Conservation (phyloP, 2,888 invertebrate species). For the Gastrophysa polygoni region DNA sequence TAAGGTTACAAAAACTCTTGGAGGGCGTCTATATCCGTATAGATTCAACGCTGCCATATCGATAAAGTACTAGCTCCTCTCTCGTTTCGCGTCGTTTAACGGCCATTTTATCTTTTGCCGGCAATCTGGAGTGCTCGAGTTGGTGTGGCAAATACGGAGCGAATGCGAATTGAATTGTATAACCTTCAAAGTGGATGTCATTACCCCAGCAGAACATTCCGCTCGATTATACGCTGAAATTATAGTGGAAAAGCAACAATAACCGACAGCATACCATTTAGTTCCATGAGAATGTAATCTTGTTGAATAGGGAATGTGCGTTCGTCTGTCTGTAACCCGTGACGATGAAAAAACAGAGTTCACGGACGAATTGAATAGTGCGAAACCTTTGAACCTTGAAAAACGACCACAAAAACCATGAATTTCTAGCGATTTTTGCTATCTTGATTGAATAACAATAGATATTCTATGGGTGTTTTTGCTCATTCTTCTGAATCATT, state of each 20-base stretch:
- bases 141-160: constrained; percentile 9
- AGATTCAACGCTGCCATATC: not conserved
- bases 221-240: constrained; percentile 25
- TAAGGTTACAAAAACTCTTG: not conserved
- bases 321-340: not conserved
- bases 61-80: not conserved
- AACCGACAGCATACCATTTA: constrained; percentile 19
- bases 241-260: constrained; percentile 26
- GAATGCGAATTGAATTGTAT: constrained; percentile 26
- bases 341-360: constrained; percentile 4
- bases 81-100: not conserved
- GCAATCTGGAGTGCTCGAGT: not conserved
- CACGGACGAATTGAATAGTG: not conserved
- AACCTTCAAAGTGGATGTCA: constrained; percentile 34
- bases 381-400: not conserved
- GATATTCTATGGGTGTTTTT: no score
- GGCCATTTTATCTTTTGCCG: not conserved
- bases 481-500: no score
- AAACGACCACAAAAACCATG: not conserved
- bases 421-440: no score
- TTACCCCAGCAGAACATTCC: constrained; percentile 29
- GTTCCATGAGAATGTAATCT: constrained; percentile 17
- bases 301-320: constrained; percentile 9
- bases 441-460: no score
- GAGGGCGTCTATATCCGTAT: not conserved